Evolutionary conservation across 2,797 vertebrate genomes (phyloP).

Genomic region (Paramormyrops hopkinsi): DNA sequence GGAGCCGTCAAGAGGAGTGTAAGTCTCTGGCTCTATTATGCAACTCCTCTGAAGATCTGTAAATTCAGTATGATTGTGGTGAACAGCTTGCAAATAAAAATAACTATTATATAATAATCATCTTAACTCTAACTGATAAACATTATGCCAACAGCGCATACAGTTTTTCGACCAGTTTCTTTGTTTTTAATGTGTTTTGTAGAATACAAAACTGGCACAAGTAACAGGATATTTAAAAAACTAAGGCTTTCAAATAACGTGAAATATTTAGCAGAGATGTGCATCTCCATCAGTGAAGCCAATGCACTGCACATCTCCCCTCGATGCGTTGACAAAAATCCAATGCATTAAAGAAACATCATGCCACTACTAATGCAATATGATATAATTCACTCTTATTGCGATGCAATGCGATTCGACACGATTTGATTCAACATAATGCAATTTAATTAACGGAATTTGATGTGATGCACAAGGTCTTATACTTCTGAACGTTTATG

Average conservation of each 20-base stretch:
- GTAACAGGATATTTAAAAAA: neutral
- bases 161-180: neutral
- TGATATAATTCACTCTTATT: neutral
- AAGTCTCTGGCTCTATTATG: neutral
- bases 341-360: neutral
- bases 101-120: neutral
- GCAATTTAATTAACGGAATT: neutral
- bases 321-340: neutral
- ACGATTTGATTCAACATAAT: neutral
- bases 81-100: neutral
- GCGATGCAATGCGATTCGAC: neutral
- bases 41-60: neutral
- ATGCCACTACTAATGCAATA: neutral
- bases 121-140: neutral
- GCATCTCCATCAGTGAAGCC: neutral
- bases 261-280: neutral
- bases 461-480: neutral
- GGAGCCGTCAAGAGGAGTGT: neutral
- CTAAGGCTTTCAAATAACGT: neutral
- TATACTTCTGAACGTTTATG: neutral
- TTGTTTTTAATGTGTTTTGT: neutral
- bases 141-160: neutral
- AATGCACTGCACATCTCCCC: neutral
- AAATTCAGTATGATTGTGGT: neutral
- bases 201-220: neutral